Base-by-base conservation (phyloP, 1,140 invertebrate genomes). In the Triops longicaudatus region DNA sequence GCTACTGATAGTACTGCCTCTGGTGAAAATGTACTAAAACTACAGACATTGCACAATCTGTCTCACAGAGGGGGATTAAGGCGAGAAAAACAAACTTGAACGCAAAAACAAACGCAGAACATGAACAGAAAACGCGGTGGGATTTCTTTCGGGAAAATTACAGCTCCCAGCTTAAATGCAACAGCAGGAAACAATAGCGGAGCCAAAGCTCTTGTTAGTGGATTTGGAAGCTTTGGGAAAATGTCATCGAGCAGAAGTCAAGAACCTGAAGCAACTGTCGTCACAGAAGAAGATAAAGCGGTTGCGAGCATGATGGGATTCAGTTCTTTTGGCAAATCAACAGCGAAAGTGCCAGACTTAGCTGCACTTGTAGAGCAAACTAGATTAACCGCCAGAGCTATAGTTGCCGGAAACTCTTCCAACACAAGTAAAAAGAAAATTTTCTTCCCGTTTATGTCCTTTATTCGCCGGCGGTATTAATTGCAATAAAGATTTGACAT, bases 261-360 rank as follows among this genome's bases (percentile, higher is more conserved):
- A 41, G 72, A 63, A 63, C 50, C 50, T 14, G 22, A 63, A 22
- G 14, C 2, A 37, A n/a, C 50, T 22, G 50, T 22, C 14, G 17
- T 63, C 75, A 44, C 73, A 72, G 78, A 76, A 72, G 79, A 74
- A n/a, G 75, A 80, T 26, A 31, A 75, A 11, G 50, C 78, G 26
- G 78, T 79, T 42, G 74, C 74, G 10, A 73, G 72, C 74, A 79
- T 76, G 41, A 83, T 83, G 82, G 83, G 83, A 12, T 83, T 83
- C 73, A 75, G 79, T 17, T 80, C 78, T 7, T 83, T 83, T 80
- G 82, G 81, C 5, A 77, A 80, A 2, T 80, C 79, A 73, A 77
- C 78, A 63, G 79, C 80, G 43, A 76, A 81, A 78, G 75, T 80
- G 43, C 79, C 81, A 79, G 79, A 81, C 73, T 22, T 82, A 43